phyloP scores from a whole-genome alignment of 2,888 invertebrate species.

The Pterostichus madidus region DNA sequence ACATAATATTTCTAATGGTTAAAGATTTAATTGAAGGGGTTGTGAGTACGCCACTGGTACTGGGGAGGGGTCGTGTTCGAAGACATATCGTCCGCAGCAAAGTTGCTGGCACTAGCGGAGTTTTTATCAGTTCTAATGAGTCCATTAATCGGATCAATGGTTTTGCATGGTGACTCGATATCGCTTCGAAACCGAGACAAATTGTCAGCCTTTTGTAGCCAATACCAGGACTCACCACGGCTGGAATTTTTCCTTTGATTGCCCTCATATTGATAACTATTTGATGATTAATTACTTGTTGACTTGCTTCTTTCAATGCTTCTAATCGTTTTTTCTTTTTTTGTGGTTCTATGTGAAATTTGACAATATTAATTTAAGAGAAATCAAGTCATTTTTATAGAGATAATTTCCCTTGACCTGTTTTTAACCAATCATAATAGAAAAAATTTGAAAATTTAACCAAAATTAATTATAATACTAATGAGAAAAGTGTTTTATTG shows the following conservation, averaged over 20 bases:
- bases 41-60: slow-evolving; percentile 2
- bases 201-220: slow-evolving; percentile 11
- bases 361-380: no score
- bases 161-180: slow-evolving; percentile 41
- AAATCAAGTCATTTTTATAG: no score
- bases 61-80: not conserved
- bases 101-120: not conserved
- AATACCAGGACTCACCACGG: not conserved
- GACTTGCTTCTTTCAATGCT: slow-evolving; percentile 4
- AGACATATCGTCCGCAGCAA: slow-evolving; percentile 18
- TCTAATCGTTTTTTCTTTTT: not conserved
- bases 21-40: no score
- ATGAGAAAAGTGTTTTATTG: no score
- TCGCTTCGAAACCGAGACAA: slow-evolving; percentile 22
- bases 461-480: no score
- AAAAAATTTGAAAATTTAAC: no score
- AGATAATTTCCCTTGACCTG: no score
- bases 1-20: no score
- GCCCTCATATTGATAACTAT: slow-evolving; percentile 3
- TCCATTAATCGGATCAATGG: slow-evolving; percentile 48
- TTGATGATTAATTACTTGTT: slow-evolving; percentile 13
- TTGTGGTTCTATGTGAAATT: no score
- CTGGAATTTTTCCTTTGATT: slow-evolving; percentile 10
- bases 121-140: slow-evolving; percentile 39
- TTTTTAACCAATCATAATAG: no score